Percentiles rank a stretch among this genome's conserved stretches.
Conservation (phyloP, 2,797 vertebrate species). For the Sternarchorhynchus goeldii region DNA sequence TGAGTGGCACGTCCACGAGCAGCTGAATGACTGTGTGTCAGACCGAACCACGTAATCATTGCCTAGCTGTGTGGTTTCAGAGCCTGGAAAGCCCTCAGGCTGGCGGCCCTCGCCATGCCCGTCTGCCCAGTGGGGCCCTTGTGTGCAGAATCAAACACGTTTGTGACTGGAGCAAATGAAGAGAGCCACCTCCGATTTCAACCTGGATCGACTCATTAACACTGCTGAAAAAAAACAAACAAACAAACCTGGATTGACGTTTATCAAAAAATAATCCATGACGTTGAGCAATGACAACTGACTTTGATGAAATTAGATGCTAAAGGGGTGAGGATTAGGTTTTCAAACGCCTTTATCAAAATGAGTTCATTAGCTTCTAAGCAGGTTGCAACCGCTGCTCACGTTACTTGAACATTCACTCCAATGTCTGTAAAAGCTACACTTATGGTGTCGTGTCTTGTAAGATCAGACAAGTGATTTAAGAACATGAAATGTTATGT, state of each 20-base stretch:
- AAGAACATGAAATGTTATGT: neutral
- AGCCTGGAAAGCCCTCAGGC: too few relatives aligned
- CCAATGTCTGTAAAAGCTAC: neutral
- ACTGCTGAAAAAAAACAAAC: too few relatives aligned
- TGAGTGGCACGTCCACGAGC: neutral
- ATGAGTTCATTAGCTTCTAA: neutral
- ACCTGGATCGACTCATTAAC: neutral
- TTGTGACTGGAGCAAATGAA: slow-evolving; percentile 22
- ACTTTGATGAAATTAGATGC: slow-evolving; percentile 5
- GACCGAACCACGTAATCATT: too few relatives aligned
- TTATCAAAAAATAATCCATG: neutral
- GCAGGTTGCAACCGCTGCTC: neutral
- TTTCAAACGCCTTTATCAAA: slow-evolving; percentile 11
- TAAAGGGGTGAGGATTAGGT: neutral
- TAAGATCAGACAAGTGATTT: neutral
- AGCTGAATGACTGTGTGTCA: neutral
- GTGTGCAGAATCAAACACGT: neutral
- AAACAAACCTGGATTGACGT: neutral
- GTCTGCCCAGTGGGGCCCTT: too few relatives aligned
- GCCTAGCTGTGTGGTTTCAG: too few relatives aligned
- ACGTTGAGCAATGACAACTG: neutral
- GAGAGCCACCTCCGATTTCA: slow-evolving; percentile 38
- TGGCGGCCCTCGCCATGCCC: too few relatives aligned
- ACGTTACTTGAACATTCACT: neutral
- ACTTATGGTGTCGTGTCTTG: neutral